Percentiles rank a stretch among this genome's conserved stretches.
These are phyloP conservation scores for Limanda limanda DNA, from an alignment of 2,113 vertebrate species.

Conservation along the genomic window DNA sequence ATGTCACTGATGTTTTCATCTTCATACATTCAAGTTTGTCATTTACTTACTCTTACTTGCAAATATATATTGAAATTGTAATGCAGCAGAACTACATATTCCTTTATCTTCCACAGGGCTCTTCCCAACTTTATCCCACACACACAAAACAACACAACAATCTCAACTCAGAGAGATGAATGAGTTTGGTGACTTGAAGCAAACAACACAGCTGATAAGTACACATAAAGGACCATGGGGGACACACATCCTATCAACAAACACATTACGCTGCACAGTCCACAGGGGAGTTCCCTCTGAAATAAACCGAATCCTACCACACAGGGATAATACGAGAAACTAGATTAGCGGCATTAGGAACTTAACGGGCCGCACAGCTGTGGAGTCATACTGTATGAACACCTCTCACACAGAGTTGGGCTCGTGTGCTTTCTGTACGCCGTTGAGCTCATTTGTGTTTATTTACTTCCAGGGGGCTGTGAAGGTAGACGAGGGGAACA, in stretches of 20 bases:
- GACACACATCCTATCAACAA: conserved; percentile 22
- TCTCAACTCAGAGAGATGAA: not conserved
- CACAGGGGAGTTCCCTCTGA: conserved; percentile 49
- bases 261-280: conserved; percentile 31
- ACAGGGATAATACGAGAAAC: conserved; percentile 57
- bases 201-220: conserved; percentile 16
- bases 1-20: too few species aligned
- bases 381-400: conserved; percentile 30
- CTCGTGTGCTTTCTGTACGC: conserved; percentile 20
- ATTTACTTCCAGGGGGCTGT: conserved; percentile 60
- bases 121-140: too few species aligned
- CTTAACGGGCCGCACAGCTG: conserved; percentile 56
- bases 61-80: not conserved
- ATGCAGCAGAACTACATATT: not conserved
- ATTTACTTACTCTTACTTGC: not conserved
- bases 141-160: too few species aligned
- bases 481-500: conserved; percentile 46
- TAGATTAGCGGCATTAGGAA: conserved; percentile 57
- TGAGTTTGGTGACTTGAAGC: not conserved
- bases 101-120: too few species aligned
- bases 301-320: conserved; percentile 51
- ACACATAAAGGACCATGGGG: conserved; percentile 27
- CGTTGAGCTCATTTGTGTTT: conserved; percentile 65
- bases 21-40: not conserved
- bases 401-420: conserved; percentile 9